These are phyloP conservation scores for Gymnopithys bicolor DNA, from an alignment of 2,797 vertebrate species.

Conservation along the genomic window DNA sequence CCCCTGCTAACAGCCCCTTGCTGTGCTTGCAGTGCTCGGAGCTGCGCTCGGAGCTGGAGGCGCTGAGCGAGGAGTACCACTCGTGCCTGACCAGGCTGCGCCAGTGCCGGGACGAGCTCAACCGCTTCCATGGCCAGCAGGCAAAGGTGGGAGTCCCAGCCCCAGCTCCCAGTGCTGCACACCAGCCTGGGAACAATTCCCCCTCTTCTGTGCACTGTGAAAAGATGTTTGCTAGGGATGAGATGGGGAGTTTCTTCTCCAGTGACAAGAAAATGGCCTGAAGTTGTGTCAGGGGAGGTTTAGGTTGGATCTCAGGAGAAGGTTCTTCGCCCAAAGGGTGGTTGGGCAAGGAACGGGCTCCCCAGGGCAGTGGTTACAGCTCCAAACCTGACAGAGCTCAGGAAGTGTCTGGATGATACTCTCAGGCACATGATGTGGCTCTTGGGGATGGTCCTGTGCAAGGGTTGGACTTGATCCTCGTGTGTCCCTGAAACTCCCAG, in stretches of 20 bases:
- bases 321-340: background rate
- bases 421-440: background rate
- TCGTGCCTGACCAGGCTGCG: slow-evolving; percentile 84
- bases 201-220: background rate
- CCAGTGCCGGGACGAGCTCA: slow-evolving; percentile 87
- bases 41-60: slow-evolving; percentile 84
- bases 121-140: slow-evolving; percentile 68
- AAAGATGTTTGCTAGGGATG: background rate
- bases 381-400: background rate
- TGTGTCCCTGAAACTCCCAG: rapidly evolving
- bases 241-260: background rate
- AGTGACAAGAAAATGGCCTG: background rate
- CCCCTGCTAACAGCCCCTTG: background rate
- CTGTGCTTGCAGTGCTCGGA: slow-evolving; percentile 81
- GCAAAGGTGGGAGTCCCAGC: slow-evolving; percentile 44
- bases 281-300: background rate
- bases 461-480: background rate
- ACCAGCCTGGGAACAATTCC: rapidly evolving
- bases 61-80: slow-evolving; percentile 85
- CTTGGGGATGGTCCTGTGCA: background rate
- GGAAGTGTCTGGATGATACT: background rate
- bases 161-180: background rate
- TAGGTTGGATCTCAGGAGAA: background rate
- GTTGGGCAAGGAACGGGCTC: background rate
- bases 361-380: background rate